Evolutionary conservation across 2,113 vertebrate species (phyloP), one percentile per base, ranked within the genome.

Genomic region (Catharus minimus): DNA sequence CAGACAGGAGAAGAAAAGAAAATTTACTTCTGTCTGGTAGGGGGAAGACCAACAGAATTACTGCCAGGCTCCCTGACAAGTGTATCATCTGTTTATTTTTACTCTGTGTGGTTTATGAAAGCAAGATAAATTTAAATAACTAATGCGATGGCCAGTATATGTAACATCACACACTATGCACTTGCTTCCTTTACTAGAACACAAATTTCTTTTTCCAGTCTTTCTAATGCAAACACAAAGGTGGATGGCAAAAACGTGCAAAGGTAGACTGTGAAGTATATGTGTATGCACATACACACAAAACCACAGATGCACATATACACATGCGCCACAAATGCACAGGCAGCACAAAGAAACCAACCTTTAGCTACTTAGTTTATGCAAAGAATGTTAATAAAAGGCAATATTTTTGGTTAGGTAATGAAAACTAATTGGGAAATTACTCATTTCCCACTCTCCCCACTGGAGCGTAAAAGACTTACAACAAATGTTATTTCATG

Each of bases 401-500:
- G 64, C 52, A 90, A 5, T 92, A 95, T 92, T 95, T 95, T 96
- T 92, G 57, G 83, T 92, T 96, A 95, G 83, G 82, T 96, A 96
- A 96, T 80, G 94, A 95, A 96, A 96, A 94, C 75, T 94, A 96
- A 97, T 92, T 93, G 88, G 94, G 82, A 95, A 97, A 97, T 94
- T 90, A 95, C 88, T 97, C 91, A 95, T 94, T 95, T 96, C 86
- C 94, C 92, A 87, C 80, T 86, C 72, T 95, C 79, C 67, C 46
- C 68, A 87, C 80, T 93, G 89, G 82, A 96, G 90, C 52, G 2
- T 82, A 95, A 86, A 93, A 96, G 94, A 95, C 76, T 18, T 88
- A 94, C 56, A 93, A 94, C 91, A 97, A 97, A 97, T 55, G 93
- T 95, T 96, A 93, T 95, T 50, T 96, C 94, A 90, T 89, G 86